Base-by-base conservation (phyloP, 2,888 invertebrate species). In the Nephrotoma guestfalica region DNA sequence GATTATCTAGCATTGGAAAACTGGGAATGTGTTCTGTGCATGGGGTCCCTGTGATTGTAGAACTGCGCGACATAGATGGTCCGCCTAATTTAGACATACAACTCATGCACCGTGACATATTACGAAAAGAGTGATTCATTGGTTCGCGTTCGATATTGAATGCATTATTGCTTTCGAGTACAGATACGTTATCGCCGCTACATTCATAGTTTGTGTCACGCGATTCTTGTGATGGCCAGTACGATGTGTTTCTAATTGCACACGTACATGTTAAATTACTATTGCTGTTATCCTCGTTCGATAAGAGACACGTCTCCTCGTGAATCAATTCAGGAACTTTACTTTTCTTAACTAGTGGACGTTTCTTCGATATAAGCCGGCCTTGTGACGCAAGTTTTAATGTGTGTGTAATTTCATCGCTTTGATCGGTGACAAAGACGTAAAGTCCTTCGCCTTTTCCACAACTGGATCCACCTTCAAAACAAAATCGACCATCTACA, bases 401-500 rank as follows among this genome's bases (percentile, higher is more conserved):
- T 0, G 94, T 93, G 87, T 94, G 93, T 0, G 95, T 94, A 88
- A 96, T 95, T 87, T 96, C 95, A 87, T 95, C 95, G 1, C 95
- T 95, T 90, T 96, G 96, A 90, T 96, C 96, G 0, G 95, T 95
- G 87, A 96, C 93, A 83, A 96, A 92, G 86, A 97, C 94, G 89
- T 96, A 95, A 11, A 96, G 92, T 0, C 96, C 97, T 90, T 96
- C 96, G 0, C 96, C 97, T 89, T 95, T 95, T 1, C 96, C 96
- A 90, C 97, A 97, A 88, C 96, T 93, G 0, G 97, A 96, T 0
- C 96, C 97, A 0, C 97, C 97, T 91, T 97, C 97, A 91, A 97
- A 97, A 90, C 97, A 97, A 90, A 97, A 97, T 86, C 96, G 93
- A 2, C 96, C 95, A 87, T 97, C 97, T 47, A 97, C 95, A 7